These are phyloP conservation scores for Phocides pigmalion DNA, from an alignment of 1,140 invertebrate genomes.

Conservation along the genomic window DNA sequence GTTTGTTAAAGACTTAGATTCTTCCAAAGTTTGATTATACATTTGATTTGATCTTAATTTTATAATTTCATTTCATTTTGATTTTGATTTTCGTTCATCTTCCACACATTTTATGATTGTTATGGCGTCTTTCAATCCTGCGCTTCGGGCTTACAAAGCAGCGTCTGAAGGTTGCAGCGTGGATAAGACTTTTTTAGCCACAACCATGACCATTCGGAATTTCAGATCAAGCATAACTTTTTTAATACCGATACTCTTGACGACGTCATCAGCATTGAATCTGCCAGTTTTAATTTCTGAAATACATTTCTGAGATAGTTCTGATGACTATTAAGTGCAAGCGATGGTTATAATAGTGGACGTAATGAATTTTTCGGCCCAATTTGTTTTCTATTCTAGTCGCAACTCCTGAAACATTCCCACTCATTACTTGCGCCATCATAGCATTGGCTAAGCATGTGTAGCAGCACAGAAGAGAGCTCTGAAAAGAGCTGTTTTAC, in stretches of 20 bases:
- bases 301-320: not conserved
- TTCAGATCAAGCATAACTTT: conserved; percentile 34
- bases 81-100: too few species aligned
- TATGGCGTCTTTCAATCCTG: conserved; percentile 39
- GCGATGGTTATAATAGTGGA: conserved; percentile 36
- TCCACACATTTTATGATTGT: conserved; percentile 38
- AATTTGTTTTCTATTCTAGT: conserved; percentile 40
- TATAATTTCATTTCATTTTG: too few species aligned
- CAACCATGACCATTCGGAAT: conserved; percentile 37
- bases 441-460: conserved; percentile 46
- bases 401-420: conserved; percentile 44
- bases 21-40: conserved; percentile 33
- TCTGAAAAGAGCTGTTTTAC: too few species aligned
- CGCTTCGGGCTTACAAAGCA: conserved; percentile 36
- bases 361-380: conserved; percentile 42
- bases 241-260: conserved; percentile 37
- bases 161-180: conserved; percentile 36
- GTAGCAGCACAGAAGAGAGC: too few species aligned
- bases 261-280: conserved; percentile 23
- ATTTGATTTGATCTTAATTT: conserved; percentile 36
- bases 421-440: conserved; percentile 45
- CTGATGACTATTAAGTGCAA: conserved; percentile 42
- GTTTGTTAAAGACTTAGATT: conserved; percentile 35
- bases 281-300: conserved; percentile 28
- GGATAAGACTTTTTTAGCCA: conserved; percentile 39